Percentiles rank a stretch among this genome's conserved stretches.
Evolutionary conservation across 2,113 vertebrate genomes (phyloP).

Genomic region (Atherinomorus stipes): DNA sequence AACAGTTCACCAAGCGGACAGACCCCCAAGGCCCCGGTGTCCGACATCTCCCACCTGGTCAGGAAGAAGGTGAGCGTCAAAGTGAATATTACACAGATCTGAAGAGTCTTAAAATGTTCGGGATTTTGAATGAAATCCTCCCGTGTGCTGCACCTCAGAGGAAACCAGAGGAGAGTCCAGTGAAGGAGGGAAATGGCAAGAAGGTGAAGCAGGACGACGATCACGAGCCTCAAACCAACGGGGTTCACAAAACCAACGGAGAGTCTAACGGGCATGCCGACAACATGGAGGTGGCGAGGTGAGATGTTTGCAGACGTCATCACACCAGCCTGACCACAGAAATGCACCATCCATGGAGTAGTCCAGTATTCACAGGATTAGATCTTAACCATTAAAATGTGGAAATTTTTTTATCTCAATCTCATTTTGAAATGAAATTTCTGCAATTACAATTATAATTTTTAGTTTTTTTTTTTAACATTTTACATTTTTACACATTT

Average conservation of each 20-base stretch:
- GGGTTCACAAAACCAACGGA: constrained; percentile 7
- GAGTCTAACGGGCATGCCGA: constrained; percentile 2
- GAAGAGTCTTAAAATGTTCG: too few species aligned
- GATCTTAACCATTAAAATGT: too few species aligned
- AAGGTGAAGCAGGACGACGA: constrained; percentile 66
- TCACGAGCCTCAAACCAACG: background rate
- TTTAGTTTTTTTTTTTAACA: too few species aligned
- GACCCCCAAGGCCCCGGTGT: constrained; percentile 39
- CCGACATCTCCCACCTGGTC: constrained; percentile 77
- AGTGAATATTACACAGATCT: too few species aligned
- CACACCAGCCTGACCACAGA: background rate
- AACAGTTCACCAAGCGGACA: background rate
- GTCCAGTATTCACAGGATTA: too few species aligned
- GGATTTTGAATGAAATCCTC: background rate
- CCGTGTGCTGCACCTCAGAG: constrained; percentile 51
- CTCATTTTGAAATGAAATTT: too few species aligned
- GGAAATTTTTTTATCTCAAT: too few species aligned
- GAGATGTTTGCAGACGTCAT: too few species aligned
- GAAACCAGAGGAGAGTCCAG: constrained; percentile 78
- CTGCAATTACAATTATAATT: too few species aligned
- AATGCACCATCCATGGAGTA: rapidly evolving
- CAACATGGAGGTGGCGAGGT: constrained; percentile 44
- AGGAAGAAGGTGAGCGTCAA: constrained; percentile 72
- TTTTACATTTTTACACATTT: too few species aligned
- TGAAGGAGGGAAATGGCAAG: constrained; percentile 62